Conservation (phyloP, 2,888 invertebrate genomes). For the Orthosia incerta region DNA sequence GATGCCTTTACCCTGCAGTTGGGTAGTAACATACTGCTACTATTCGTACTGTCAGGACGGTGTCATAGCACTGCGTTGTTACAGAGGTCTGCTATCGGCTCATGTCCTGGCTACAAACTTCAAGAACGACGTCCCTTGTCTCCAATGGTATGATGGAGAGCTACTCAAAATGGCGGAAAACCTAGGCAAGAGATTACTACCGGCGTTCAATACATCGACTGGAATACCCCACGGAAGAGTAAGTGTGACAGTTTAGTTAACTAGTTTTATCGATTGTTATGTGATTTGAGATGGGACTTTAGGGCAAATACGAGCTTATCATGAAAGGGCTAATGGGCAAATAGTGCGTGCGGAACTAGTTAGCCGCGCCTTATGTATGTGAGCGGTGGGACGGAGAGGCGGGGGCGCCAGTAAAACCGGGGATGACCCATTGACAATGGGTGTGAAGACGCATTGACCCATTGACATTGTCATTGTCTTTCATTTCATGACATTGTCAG, state of each 20-base stretch:
- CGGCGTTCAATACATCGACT: constrained; percentile 99
- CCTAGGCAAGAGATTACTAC: constrained; percentile 97
- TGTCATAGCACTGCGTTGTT: constrained; percentile 53
- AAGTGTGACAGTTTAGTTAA: constrained; percentile 51
- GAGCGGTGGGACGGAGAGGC: no score
- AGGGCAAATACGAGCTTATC: no score
- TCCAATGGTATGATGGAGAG: constrained; percentile 97
- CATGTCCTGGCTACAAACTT: constrained; percentile 97
- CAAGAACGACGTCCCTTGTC: constrained; percentile 93
- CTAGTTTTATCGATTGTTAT: not conserved
- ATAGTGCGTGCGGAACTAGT: no score
- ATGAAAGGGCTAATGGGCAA: no score
- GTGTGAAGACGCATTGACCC: no score
- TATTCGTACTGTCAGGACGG: not conserved
- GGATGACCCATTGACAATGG: no score
- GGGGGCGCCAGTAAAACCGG: no score
- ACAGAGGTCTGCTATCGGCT: constrained; percentile 96
- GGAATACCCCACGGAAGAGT: constrained; percentile 99
- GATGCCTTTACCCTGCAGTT: no score
- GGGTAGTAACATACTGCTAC: not conserved
- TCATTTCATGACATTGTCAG: no score
- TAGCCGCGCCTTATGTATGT: no score
- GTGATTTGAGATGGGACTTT: not conserved
- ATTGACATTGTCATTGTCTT: no score
- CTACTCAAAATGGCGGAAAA: constrained; percentile 97